phyloP scores from a whole-genome alignment of 2,888 invertebrate genomes.

The Galeruca laticollis region DNA sequence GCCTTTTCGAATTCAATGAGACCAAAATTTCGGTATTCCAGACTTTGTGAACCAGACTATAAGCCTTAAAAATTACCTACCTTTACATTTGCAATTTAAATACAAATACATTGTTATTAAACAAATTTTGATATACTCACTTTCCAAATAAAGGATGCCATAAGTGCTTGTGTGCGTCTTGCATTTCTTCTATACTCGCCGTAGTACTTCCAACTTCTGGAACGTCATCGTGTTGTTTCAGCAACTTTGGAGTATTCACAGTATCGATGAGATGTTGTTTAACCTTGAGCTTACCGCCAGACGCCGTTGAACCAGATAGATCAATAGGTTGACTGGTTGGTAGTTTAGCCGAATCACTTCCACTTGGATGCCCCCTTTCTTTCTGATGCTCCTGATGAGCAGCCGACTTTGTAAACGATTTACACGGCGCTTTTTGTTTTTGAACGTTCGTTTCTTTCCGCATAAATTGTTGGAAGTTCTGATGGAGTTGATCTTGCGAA shows the following conservation, averaged over 20 bases:
- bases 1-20: too few relatives aligned
- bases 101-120: neutral
- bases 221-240: slow-evolving; percentile 68
- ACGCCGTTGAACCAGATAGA: slow-evolving; percentile 62
- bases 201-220: slow-evolving; percentile 77
- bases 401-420: slow-evolving; percentile 51
- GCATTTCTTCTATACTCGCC: slow-evolving; percentile 71
- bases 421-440: slow-evolving; percentile 55
- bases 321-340: slow-evolving; percentile 63
- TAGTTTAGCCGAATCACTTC: slow-evolving; percentile 35
- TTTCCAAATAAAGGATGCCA: slow-evolving; percentile 91
- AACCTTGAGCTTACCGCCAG: slow-evolving; percentile 62
- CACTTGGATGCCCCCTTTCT: slow-evolving; percentile 38
- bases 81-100: too few relatives aligned
- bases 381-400: slow-evolving; percentile 44
- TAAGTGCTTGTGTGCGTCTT: slow-evolving; percentile 75
- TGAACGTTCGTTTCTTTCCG: slow-evolving; percentile 55
- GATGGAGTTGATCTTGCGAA: slow-evolving; percentile 57
- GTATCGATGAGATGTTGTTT: slow-evolving; percentile 67
- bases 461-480: slow-evolving; percentile 48
- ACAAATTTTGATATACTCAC: slow-evolving; percentile 70
- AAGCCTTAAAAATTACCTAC: too few relatives aligned
- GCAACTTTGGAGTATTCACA: slow-evolving; percentile 58
- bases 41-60: too few relatives aligned
- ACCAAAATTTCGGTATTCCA: too few relatives aligned